Conservation (phyloP, 1,140 invertebrate species). For the Lysiphlebus fabarum region DNA sequence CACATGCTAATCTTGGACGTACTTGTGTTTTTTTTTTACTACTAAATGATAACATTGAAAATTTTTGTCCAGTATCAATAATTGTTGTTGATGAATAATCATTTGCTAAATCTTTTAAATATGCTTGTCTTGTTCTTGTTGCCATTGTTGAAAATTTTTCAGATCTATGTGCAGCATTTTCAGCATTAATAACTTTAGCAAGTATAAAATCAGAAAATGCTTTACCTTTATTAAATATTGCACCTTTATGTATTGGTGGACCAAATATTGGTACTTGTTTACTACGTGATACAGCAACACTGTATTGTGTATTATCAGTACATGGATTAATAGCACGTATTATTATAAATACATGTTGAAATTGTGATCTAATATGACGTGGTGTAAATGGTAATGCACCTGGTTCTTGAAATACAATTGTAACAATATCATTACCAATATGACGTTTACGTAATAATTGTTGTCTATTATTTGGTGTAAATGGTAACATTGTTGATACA, state of each 20-base stretch:
- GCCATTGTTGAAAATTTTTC: constrained; percentile 98
- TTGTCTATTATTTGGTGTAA: constrained; percentile 87
- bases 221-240: constrained; percentile 82
- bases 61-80: constrained; percentile 84
- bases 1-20: constrained; percentile 66
- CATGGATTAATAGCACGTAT: constrained; percentile 87
- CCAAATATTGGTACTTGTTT: constrained; percentile 96
- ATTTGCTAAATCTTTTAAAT: constrained; percentile 85
- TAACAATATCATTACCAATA: constrained; percentile 95
- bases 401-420: constrained; percentile 92
- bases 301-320: constrained; percentile 85
- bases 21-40: constrained; percentile 70
- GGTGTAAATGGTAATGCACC: constrained; percentile 90
- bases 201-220: constrained; percentile 90
- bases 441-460: constrained; percentile 88
- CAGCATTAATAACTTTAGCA: constrained; percentile 96
- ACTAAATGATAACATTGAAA: constrained; percentile 71
- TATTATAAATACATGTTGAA: constrained; percentile 97
- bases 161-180: constrained; percentile 93
- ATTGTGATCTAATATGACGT: constrained; percentile 89
- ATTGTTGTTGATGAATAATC: constrained; percentile 81
- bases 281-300: constrained; percentile 87
- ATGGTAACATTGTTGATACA: constrained; percentile 89
- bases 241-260: constrained; percentile 82
- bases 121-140: constrained; percentile 91